Percentiles rank a stretch among this genome's conserved stretches.
Conservation (phyloP, 1,140 invertebrate genomes). For the Homarus americanus region DNA sequence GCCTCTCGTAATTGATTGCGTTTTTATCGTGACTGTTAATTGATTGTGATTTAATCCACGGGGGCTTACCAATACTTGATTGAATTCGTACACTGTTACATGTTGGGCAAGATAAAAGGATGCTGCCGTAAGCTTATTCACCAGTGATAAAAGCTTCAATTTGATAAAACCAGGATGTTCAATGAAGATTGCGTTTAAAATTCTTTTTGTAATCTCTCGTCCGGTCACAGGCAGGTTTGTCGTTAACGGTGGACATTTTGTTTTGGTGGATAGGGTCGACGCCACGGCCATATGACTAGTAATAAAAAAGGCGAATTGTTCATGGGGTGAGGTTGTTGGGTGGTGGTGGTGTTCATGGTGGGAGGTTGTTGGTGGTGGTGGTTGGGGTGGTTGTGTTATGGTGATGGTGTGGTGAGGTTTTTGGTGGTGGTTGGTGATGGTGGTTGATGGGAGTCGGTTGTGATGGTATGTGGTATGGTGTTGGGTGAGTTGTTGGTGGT, state of each 20-base stretch:
- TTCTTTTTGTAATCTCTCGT: background rate
- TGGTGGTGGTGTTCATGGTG: too few species aligned
- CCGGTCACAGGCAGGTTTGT: background rate
- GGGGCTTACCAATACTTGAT: conserved; percentile 12
- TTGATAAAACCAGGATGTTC: conserved; percentile 11
- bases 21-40: conserved; percentile 10
- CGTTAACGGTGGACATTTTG: background rate
- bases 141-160: conserved; percentile 13
- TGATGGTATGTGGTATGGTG: too few species aligned
- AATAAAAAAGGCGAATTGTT: too few species aligned
- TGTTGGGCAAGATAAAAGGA: conserved; percentile 18
- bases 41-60: conserved; percentile 11
- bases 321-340: too few species aligned
- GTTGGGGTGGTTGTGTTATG: too few species aligned
- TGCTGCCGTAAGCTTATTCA: conserved; percentile 2
- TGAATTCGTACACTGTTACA: conserved; percentile 6
- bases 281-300: too few species aligned
- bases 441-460: too few species aligned
- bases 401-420: too few species aligned
- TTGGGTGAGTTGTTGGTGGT: too few species aligned
- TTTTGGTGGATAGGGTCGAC: background rate
- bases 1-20: background rate
- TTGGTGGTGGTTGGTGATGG: too few species aligned
- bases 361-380: too few species aligned
- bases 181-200: background rate